phyloP scores from a whole-genome alignment of 2,797 vertebrate species.

The Poecilia wingei region DNA sequence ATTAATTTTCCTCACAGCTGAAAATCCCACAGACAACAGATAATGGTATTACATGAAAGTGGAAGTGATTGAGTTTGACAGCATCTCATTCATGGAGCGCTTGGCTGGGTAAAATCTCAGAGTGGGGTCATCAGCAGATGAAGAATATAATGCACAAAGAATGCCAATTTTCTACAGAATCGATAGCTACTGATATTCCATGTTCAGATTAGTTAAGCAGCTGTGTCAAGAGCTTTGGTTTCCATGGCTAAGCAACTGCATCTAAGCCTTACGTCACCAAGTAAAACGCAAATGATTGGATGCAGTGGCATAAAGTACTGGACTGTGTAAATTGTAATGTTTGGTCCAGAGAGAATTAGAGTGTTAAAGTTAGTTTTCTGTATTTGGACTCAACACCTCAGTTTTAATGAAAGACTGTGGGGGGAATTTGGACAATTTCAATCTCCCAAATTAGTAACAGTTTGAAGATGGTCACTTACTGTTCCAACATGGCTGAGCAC shows the following conservation, averaged over 20 bases:
- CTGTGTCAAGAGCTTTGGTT: not conserved
- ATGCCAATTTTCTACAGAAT: not conserved
- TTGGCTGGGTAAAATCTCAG: not conserved
- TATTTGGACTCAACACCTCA: not conserved
- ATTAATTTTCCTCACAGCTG: not conserved
- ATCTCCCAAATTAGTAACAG: not conserved
- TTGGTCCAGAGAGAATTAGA: not conserved
- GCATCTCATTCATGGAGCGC: not conserved
- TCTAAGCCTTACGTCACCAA: not conserved
- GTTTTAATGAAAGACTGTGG: not conserved
- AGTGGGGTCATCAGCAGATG: not conserved
- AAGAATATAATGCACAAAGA: not conserved
- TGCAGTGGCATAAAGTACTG: not conserved
- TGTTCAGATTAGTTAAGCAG: not conserved
- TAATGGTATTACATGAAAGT: slow-evolving; percentile 4
- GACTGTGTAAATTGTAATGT: not conserved
- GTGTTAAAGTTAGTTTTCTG: not conserved
- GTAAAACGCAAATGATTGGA: not conserved
- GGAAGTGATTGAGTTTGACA: not conserved
- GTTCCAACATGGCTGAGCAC: not conserved
- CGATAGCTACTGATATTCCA: not conserved
- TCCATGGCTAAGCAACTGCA: not conserved
- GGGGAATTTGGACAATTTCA: not conserved
- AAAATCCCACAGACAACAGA: not conserved
- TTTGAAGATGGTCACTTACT: not conserved